Conservation (phyloP, 2,888 invertebrate genomes). For the Rhabditoides inermis region DNA sequence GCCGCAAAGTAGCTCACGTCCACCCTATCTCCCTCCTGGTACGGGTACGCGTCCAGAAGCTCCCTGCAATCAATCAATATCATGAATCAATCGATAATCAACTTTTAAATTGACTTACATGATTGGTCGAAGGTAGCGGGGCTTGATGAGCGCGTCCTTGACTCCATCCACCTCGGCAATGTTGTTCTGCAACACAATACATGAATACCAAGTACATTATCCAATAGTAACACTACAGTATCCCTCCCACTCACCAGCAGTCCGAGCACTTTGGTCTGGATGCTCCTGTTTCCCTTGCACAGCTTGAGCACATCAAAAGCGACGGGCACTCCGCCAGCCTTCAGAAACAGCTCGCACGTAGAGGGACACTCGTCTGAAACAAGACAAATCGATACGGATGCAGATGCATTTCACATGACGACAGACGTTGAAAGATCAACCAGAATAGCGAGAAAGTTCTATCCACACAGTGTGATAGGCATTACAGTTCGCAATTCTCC, state of each 20-base stretch:
- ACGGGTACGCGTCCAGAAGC: too few species aligned
- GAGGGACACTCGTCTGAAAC: conserved; percentile 65
- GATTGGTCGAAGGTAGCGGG: too few species aligned
- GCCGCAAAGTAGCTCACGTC: too few species aligned
- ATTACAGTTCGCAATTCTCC: not conserved
- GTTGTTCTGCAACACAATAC: conserved; percentile 60
- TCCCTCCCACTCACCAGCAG: conserved; percentile 56
- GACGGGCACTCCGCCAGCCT: conserved; percentile 64
- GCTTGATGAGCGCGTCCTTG: conserved; percentile 59
- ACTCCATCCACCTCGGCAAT: conserved; percentile 67
- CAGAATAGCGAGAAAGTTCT: not conserved
- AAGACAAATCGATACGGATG: not conserved
- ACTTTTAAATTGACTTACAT: not conserved
- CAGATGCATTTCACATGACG: not conserved
- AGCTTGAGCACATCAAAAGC: conserved; percentile 65
- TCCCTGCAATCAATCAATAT: too few species aligned
- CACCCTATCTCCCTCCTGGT: too few species aligned
- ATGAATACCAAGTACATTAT: not conserved
- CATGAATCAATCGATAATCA: too few species aligned
- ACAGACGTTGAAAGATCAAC: not conserved
- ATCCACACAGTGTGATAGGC: not conserved
- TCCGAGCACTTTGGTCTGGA: conserved; percentile 71
- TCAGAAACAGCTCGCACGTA: conserved; percentile 66
- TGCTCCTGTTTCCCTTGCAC: conserved; percentile 59
- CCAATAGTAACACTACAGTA: not conserved